Base-by-base conservation (phyloP, 2,797 vertebrate species). In the Gymnothorax javanicus region DNA sequence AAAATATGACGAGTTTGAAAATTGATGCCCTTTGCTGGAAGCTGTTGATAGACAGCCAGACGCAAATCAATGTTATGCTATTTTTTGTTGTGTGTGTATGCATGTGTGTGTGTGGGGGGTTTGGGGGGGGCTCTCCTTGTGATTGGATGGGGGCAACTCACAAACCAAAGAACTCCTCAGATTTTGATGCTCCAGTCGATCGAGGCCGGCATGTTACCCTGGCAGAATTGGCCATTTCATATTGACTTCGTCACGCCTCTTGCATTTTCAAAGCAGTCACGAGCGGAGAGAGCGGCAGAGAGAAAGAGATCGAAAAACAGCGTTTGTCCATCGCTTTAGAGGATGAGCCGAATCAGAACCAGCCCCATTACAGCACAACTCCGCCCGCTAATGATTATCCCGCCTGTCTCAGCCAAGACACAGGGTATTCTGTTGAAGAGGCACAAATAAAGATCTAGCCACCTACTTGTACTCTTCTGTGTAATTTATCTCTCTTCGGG, bases 391-490 rank as follows among this genome's bases (percentile, higher is more conserved):
- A 93, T 93, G 93, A 93, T 91, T 89, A 89, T 87, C 90, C 88
- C 75, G 91, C 90, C 90, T 88, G 57, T 92, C 93, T 92, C 89
- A 88, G 84, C 91, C 90, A 82, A 91, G 91, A 90, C 88, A 91
- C 92, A 71, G 90, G 88, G 90, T 92, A 93, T 93, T 95, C 91
- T 91, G 91, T 93, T 94, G 92, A 94, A 96, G 93, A 92, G 92
- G 91, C 92, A 93, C 92, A 93, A 91, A 89, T 91, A 52, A 52
- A 50, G 15, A 87, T 83, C 84, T n/a, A 86, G 87, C 86, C 91
- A 87, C 85, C 91, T 87, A 86, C 90, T 90, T 71, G 33, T 86
- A 86, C 82, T 84, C 86, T 54, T 4, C 59, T 52, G 50, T 52
- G 73, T 50, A 43, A 7, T 77, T 50, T 5, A 54, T 23, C 6